These are phyloP conservation scores for Megalops cyprinoides DNA, from an alignment of 2,797 vertebrate genomes.

Conservation along the genomic window DNA sequence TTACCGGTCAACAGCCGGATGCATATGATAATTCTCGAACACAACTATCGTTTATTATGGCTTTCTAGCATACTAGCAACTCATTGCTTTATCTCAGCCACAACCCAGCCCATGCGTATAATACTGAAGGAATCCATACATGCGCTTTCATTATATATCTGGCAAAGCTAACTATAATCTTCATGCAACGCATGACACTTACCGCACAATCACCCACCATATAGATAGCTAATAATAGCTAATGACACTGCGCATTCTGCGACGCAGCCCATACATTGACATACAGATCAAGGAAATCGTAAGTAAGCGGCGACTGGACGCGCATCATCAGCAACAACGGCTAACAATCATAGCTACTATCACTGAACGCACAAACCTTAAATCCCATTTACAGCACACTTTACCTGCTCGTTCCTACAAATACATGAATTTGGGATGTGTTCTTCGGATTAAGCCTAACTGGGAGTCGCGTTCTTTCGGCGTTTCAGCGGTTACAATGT, in stretches of 20 bases:
- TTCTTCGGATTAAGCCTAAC: slow-evolving; percentile 19
- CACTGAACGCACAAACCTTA: not conserved
- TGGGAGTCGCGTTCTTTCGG: slow-evolving; percentile 49
- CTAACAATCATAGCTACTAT: slow-evolving; percentile 22
- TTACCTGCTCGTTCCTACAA: slow-evolving; percentile 55
- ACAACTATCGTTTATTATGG: not conserved
- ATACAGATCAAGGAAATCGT: not conserved
- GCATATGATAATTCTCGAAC: too few species aligned
- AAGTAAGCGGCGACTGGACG: not conserved
- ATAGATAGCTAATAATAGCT: too few species aligned
- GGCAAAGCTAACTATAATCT: too few species aligned
- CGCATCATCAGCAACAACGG: not conserved
- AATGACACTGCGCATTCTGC: not conserved
- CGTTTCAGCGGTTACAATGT: slow-evolving; percentile 1
- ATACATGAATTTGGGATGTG: slow-evolving; percentile 55
- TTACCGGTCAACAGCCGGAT: too few species aligned
- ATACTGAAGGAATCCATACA: not conserved
- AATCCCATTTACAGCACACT: slow-evolving; percentile 59
- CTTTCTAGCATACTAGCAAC: too few species aligned
- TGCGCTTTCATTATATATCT: too few species aligned
- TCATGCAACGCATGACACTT: too few species aligned
- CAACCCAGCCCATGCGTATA: not conserved
- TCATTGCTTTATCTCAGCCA: not conserved
- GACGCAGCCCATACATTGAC: not conserved
- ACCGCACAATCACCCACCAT: too few species aligned